Base-by-base conservation (phyloP, 2,113 vertebrate species). In the Alosa alosa region DNA sequence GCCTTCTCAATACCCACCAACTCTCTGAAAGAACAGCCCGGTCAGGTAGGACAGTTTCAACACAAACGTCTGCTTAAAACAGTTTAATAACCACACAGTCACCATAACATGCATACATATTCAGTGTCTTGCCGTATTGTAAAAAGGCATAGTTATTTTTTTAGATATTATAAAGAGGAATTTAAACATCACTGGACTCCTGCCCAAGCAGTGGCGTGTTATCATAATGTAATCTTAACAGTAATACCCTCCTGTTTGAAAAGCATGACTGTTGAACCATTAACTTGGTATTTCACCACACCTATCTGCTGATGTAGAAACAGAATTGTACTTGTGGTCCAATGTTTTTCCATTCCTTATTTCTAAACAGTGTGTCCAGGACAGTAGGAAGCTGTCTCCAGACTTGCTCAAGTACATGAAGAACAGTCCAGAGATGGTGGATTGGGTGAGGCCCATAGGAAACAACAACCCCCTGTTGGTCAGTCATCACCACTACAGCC, bases 401-500 rank as follows among this genome's bases (percentile, higher is more conserved):
- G 18, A 84, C 0, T 8, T 46, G 4, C 82, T 95, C 86, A 86
- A 0, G 18, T 83, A 52, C 0, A 92, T 94, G n/a, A 4, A 72
- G 18, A 5, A 15, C 0, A 18, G 6, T 4, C 88, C 88, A 0
- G 93, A 94, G 87, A 89, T 95, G 93, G 1, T 86, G 64, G 0
- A 90, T 0, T 83, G 45, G 86, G 88, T 96, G 46, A 20, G 0
- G 46, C 94, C 94, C 3, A 47, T 82, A 4, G 18, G 45, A 0
- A 50, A 17, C 0, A 82, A 82, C 0, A 68, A 57, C 0, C 89
- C 93, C 2, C 57, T 95, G 81, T 36, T 94, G n/a, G 78, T 91
- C 2, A 91, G 78, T 6, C 88, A 86, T 25, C 90, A 83, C 82
- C 86, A n/a, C 17, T 96, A 95, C 89, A 94, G 91, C 1, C 91